A percentile compares a stretch with the other conserved stretches of the same genome.
phyloP scores from a whole-genome alignment of 2,797 vertebrate species.

The Babyrousa celebensis region DNA sequence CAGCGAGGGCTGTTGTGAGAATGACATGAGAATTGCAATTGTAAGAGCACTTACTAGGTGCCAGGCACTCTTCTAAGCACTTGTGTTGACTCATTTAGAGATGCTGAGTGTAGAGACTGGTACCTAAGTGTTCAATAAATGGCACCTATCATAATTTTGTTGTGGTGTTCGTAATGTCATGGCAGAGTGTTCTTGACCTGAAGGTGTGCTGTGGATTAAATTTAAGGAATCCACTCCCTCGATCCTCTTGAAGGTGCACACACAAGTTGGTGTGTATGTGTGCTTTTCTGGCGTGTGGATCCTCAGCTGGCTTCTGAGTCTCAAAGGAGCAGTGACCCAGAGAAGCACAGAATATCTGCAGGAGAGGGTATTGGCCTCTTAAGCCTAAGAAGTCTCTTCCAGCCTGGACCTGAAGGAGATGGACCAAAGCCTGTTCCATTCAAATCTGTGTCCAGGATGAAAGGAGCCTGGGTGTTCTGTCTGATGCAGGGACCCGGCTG shows the following conservation, averaged over 20 bases:
- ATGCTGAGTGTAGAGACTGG: not conserved
- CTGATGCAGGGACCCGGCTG: not conserved
- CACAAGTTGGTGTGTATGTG: too few relatives aligned
- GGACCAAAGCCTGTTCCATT: not conserved
- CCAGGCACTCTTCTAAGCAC: not conserved
- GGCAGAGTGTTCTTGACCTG: not conserved
- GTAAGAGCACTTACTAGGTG: not conserved
- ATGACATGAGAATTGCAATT: not conserved
- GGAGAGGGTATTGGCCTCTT: not conserved
- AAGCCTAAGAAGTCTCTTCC: not conserved
- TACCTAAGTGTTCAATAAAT: not conserved
- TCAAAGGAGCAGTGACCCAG: not conserved
- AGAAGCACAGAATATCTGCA: not conserved
- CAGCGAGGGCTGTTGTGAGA: not conserved
- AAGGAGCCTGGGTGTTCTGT: not conserved
- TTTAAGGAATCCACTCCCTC: not conserved
- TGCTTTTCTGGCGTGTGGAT: not conserved
- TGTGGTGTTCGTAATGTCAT: not conserved
- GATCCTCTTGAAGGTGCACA: not conserved
- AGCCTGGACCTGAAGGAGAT: not conserved
- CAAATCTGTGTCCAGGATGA: not conserved
- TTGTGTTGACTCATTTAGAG: not conserved
- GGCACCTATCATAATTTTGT: not conserved
- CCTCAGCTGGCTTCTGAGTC: not conserved
- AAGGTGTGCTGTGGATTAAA: not conserved